phyloP scores from a whole-genome alignment of 2,797 vertebrate species.

The Pipistrellus pygmaeus region DNA sequence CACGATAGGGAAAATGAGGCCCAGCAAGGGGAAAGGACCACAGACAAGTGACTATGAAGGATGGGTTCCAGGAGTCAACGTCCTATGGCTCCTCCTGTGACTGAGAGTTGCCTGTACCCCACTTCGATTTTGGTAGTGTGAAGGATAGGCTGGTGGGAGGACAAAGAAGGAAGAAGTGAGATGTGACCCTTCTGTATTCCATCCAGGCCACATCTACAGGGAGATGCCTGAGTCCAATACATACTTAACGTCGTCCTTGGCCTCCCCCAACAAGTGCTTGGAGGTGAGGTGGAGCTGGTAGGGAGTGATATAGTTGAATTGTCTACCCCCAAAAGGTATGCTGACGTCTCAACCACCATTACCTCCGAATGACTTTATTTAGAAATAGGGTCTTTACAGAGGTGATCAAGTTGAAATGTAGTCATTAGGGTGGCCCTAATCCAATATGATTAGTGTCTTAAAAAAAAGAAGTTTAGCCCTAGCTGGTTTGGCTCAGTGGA shows the following conservation, averaged over 20 bases:
- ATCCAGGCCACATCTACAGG: neutral
- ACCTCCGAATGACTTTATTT: neutral
- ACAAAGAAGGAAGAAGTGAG: neutral
- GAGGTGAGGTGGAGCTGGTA: neutral
- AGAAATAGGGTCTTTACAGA: constrained; percentile 30
- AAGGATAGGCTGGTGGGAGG: neutral
- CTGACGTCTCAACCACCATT: neutral
- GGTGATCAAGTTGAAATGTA: constrained; percentile 5
- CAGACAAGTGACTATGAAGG: neutral
- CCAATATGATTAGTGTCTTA: neutral
- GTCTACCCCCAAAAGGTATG: neutral
- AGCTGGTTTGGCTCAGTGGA: neutral
- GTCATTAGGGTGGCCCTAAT: neutral
- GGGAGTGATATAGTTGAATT: neutral
- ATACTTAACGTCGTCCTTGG: neutral
- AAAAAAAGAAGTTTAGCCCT: neutral
- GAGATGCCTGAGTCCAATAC: neutral
- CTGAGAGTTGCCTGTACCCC: neutral
- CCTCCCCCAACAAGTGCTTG: neutral
- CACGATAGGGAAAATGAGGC: neutral
- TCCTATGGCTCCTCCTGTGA: neutral
- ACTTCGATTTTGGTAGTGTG: neutral
- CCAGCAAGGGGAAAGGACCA: neutral
- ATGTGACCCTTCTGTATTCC: neutral
- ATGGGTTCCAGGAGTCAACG: neutral